Conservation (phyloP, 2,797 vertebrate species). For the Neoniphon sammara region DNA sequence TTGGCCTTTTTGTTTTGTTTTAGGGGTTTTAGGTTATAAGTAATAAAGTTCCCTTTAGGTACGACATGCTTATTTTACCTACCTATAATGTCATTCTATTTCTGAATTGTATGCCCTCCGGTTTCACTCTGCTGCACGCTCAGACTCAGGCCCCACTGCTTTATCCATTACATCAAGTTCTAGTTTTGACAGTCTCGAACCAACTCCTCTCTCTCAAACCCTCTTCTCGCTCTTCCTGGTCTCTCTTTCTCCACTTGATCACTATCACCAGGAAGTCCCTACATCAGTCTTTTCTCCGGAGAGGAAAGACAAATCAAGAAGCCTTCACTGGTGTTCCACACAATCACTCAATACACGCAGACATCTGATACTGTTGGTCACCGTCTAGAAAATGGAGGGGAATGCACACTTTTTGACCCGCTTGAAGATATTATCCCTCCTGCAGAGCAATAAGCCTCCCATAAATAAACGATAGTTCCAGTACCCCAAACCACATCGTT, state of each 20-base stretch:
- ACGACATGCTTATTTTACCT: conserved; percentile 84
- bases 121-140: conserved; percentile 28
- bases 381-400: conserved; percentile 56
- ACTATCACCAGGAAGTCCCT: conserved; percentile 68
- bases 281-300: conserved; percentile 66
- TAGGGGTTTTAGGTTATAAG: conserved; percentile 83
- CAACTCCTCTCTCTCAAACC: conserved; percentile 10
- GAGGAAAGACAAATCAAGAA: conserved; percentile 73
- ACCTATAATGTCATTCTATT: conserved; percentile 80
- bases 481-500: conserved; percentile 78
- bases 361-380: conserved; percentile 78
- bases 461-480: conserved; percentile 78
- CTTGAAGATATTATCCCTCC: conserved; percentile 74
- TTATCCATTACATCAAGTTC: conserved; percentile 23
- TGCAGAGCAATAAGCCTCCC: conserved; percentile 72
- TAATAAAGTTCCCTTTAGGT: conserved; percentile 84
- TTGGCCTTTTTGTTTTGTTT: conserved; percentile 85
- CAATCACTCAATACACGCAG: conserved; percentile 70
- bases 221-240: conserved; percentile 34
- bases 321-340: conserved; percentile 69
- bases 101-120: conserved; percentile 61
- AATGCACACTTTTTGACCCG: conserved; percentile 67
- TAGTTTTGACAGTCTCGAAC: conserved; percentile 29
- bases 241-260: conserved; percentile 52
- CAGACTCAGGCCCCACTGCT: conserved; percentile 35